These are phyloP conservation scores for Forbesichthys agassizii DNA, from an alignment of 2,113 vertebrate genomes.

Conservation along the genomic window DNA sequence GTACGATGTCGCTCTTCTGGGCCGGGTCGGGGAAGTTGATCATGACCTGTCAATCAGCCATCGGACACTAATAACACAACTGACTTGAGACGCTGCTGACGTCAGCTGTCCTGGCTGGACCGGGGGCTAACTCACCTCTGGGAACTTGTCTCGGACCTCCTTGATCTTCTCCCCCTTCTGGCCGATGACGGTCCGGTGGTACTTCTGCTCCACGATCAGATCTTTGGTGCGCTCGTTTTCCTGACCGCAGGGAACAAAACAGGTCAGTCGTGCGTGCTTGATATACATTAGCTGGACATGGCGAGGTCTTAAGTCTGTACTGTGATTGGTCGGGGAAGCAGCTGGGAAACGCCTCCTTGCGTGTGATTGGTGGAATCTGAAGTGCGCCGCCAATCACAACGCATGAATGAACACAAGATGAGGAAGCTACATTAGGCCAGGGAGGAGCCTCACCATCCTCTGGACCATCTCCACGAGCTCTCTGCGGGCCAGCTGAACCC, in stretches of 20 bases:
- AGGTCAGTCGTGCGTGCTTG: not conserved
- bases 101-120: not conserved
- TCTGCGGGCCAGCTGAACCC: slow-evolving; percentile 79
- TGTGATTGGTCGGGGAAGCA: no score
- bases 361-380: no score
- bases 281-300: no score
- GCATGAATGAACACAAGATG: no score
- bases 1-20: slow-evolving; percentile 83
- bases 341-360: no score
- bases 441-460: slow-evolving; percentile 76
- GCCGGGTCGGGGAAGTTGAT: slow-evolving; percentile 84
- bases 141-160: slow-evolving; percentile 84
- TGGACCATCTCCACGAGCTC: slow-evolving; percentile 83
- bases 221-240: slow-evolving; percentile 85
- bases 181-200: slow-evolving; percentile 84
- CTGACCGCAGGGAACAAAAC: slow-evolving; percentile 37
- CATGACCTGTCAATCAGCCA: slow-evolving; percentile 73
- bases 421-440: no score
- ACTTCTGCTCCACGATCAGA: slow-evolving; percentile 81
- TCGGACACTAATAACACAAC: not conserved
- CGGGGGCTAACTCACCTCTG: slow-evolving; percentile 67
- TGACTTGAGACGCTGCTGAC: not conserved
- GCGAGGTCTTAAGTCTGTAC: no score
- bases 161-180: slow-evolving; percentile 87
- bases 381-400: no score